Evolutionary conservation across 2,888 invertebrate genomes (phyloP), one percentile per base, ranked within the genome.

Genomic region (Nemurella pictetii): DNA sequence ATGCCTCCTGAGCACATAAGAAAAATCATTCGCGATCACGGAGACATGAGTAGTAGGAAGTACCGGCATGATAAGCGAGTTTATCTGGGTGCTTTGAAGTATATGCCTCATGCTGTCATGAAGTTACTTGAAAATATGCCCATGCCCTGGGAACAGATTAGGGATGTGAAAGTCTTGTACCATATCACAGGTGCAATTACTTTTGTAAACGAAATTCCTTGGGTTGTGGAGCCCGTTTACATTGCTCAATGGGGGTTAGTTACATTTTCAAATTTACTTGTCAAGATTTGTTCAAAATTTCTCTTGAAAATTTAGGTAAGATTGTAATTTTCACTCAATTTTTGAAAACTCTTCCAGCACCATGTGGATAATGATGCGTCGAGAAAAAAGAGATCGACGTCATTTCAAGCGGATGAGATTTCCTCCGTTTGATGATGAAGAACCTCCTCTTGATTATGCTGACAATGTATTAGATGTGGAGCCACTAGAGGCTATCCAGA

Each of bases 301-400:
- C 35, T n/a, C 4, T 55, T 55, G 15, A 55, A 55, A 12, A 55
- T 55, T 7, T 32, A 26, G 12, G 77, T 35, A n/a, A 83, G 12
- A 73, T n/a, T n/a, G n/a, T n/a, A n/a, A n/a, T n/a, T n/a, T n/a
- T n/a, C n/a, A n/a, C n/a, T n/a, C n/a, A n/a, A n/a, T n/a, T n/a
- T n/a, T n/a, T n/a, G n/a, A n/a, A n/a, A n/a, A n/a, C n/a, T n/a
- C n/a, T 88, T 88, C 27, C 87, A 95, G 95, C 77, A 98, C 99
- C 0, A 99, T 99, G 99, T 99, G 99, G 99, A 99, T 99, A 88
- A 99, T 99, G 99, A 99, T 99, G 99, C 93, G 99, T 87, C 94
- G 99, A 88, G 99, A 99, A 90, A 99, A 99, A 90, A 93, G 99
- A 87, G 99, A 99, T 92, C 95, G 99, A 90, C 94, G 99, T 35